These are phyloP conservation scores for Catharus fuscescens DNA, from an alignment of 2,113 vertebrate genomes.

Conservation along the genomic window DNA sequence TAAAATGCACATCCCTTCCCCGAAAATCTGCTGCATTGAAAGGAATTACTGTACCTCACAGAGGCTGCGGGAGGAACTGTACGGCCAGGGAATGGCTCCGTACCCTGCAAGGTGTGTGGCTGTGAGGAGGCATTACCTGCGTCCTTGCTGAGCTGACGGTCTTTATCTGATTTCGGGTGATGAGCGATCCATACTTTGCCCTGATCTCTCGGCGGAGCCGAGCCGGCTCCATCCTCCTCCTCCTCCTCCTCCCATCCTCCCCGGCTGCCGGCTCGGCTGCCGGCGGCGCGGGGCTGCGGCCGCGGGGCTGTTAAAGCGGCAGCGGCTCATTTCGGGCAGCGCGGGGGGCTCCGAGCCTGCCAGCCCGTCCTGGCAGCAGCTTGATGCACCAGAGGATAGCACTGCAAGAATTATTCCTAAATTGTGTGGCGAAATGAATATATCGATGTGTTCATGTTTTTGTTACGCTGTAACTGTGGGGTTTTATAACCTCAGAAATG, in stretches of 20 bases:
- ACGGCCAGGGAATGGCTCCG: conserved; percentile 70
- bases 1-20: conserved; percentile 68
- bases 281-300: background rate
- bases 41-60: conserved; percentile 78
- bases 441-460: background rate
- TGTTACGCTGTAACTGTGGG: background rate
- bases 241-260: conserved; percentile 80
- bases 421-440: background rate
- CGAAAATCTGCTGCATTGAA: conserved; percentile 68
- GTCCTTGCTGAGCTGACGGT: conserved; percentile 70
- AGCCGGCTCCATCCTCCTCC: conserved; percentile 90
- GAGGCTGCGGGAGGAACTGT: conserved; percentile 75
- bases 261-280: background rate
- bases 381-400: background rate
- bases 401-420: background rate
- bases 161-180: conserved; percentile 75
- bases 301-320: conserved; percentile 70
- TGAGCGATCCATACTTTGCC: conserved; percentile 83
- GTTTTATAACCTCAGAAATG: background rate
- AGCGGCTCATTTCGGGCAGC: conserved; percentile 44
- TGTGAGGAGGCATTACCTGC: conserved; percentile 78
- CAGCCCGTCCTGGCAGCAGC: background rate
- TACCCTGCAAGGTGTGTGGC: conserved; percentile 68
- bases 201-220: conserved; percentile 87
- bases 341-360: background rate